Evolutionary conservation across 2,113 vertebrate genomes (phyloP), one percentile per base, ranked within the genome.

Genomic region (Gracilinanus agilis): DNA sequence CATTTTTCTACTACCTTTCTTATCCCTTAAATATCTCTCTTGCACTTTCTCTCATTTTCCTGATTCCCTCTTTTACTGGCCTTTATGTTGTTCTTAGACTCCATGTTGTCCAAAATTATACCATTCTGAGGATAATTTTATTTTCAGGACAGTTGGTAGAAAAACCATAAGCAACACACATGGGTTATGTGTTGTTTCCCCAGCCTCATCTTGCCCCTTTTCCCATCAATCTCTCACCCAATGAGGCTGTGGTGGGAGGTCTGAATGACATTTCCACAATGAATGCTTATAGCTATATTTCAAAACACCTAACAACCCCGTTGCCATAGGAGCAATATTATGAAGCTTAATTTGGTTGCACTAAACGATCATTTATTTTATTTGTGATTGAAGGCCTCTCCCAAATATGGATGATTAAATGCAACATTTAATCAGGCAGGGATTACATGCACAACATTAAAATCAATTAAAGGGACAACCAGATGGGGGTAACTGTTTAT

Each of bases 251-350:
- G 92, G 96, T 96, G 92, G 96, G 96, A 98, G 96, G 94, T 97
- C 96, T 95, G 90, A 97, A 95, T 96, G 96, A 97, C 96, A 98
- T 96, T 97, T 94, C 94, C 95, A 94, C 97, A 96, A 92, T 0
- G 13, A 95, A 93, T 97, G 94, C 55, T 96, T 97, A 94, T 94
- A 97, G 96, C 91, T 96, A 95, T 92, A 97, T 97, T 97, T 97
- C 96, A 96, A 90, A 90, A 96, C 91, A 97, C 29, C 58, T 67
- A 96, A 55, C 90, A 91, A 93, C 88, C 96, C 92, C 75, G 96
- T 97, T 96, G 97, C 97, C 96, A 98, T 92, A 96, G 96, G 94
- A 97, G 96, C 96, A 97, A 94, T 94, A 97, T 88, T 75, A 44
- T 54, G 53, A 93, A 88, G 89, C 75, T 97, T 97, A 96, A 96